Evolutionary conservation across 2,888 invertebrate species (phyloP).

Genomic region (Acleris sparsana): DNA sequence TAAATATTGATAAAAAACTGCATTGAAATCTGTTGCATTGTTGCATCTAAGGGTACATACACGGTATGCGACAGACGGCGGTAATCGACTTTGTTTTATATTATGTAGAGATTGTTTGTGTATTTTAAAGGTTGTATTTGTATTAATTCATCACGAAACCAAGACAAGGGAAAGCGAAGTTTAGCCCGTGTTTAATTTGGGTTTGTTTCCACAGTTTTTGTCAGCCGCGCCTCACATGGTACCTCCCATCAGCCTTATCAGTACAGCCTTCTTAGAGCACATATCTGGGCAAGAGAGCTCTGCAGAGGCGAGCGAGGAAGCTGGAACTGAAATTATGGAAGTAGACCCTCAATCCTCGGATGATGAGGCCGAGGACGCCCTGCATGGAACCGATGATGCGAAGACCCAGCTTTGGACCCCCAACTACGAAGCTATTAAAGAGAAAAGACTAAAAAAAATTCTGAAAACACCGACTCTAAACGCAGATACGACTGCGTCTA

Average conservation of each 20-base stretch:
- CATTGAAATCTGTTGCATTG: no score
- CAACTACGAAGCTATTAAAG: conserved; percentile 73
- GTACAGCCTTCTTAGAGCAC: conserved; percentile 70
- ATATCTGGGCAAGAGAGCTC: conserved; percentile 61
- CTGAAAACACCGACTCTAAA: conserved; percentile 63
- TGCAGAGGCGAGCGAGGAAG: conserved; percentile 48
- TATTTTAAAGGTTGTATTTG: no score
- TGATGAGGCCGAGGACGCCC: conserved; percentile 56
- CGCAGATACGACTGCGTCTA: conserved; percentile 53
- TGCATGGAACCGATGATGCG: conserved; percentile 50
- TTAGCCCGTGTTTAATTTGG: no score
- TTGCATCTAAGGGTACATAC: no score
- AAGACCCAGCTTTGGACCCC: conserved; percentile 69
- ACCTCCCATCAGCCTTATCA: conserved; percentile 70
- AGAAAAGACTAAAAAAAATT: conserved; percentile 72
- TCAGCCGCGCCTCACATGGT: conserved; percentile 75
- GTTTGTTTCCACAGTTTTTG: conserved; percentile 63
- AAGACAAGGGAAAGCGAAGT: no score
- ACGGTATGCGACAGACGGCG: no score
- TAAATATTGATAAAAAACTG: no score
- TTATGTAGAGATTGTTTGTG: no score
- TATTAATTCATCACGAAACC: no score
- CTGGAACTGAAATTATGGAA: conserved; percentile 51
- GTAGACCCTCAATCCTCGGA: conserved; percentile 60
- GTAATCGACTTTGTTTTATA: no score